Evolutionary conservation across 2,888 invertebrate genomes (phyloP).

Genomic region (Tipula confusa): DNA sequence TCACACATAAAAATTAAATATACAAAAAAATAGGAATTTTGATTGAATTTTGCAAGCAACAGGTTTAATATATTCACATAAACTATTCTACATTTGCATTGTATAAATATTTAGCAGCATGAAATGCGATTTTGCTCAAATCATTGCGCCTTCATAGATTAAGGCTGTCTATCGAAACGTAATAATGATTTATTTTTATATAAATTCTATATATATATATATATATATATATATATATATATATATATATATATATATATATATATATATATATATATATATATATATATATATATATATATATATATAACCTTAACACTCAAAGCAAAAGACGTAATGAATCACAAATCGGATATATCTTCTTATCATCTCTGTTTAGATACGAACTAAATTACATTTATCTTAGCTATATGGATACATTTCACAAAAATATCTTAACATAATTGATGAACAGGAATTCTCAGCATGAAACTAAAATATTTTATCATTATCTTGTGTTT

Average conservation of each 20-base stretch:
- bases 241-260: too few relatives aligned
- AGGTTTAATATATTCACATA: background rate
- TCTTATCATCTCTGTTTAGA: background rate
- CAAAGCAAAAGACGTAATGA: background rate
- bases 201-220: too few relatives aligned
- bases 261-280: too few relatives aligned
- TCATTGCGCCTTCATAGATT: background rate
- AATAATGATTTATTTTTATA: too few relatives aligned
- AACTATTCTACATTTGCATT: background rate
- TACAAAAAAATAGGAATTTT: background rate
- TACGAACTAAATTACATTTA: background rate
- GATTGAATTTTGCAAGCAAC: background rate
- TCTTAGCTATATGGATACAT: background rate
- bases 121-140: background rate
- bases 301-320: background rate
- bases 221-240: too few relatives aligned
- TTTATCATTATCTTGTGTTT: background rate
- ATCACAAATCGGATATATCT: background rate
- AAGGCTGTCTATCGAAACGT: background rate
- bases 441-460: background rate
- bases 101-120: background rate
- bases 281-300: too few relatives aligned
- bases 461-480: constrained; percentile 3
- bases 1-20: background rate
- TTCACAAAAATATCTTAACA: background rate